A percentile compares a stretch with the other conserved stretches of the same genome.
Conservation (phyloP, 2,113 vertebrate genomes). For the Fregetta grallaria region DNA sequence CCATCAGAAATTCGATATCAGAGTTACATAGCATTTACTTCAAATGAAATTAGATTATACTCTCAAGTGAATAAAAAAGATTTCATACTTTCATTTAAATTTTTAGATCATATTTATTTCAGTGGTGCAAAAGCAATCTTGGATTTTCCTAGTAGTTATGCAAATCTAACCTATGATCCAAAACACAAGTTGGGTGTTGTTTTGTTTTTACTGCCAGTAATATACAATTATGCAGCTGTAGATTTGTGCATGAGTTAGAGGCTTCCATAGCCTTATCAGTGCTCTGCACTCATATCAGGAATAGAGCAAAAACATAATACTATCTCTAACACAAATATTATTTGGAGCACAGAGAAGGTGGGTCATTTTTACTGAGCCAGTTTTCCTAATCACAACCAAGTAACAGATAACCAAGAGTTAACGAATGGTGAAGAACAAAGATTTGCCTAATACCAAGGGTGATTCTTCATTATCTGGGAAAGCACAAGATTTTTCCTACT, state of each 20-base stretch:
- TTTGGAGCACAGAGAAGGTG: neutral
- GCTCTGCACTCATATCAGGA: neutral
- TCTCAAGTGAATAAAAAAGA: neutral
- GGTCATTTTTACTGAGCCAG: neutral
- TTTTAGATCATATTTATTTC: neutral
- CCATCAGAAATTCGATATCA: neutral
- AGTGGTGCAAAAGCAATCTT: neutral
- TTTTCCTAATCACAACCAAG: neutral
- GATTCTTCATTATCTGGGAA: neutral
- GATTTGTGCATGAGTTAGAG: neutral
- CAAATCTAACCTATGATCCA: neutral
- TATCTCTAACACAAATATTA: neutral
- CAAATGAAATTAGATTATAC: neutral
- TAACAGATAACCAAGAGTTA: neutral
- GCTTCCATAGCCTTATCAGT: neutral
- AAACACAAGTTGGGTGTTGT: neutral
- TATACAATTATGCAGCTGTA: neutral
- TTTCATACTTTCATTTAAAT: neutral
- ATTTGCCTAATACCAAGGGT: neutral
- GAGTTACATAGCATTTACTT: neutral
- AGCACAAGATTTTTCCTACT: neutral
- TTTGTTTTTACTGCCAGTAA: neutral
- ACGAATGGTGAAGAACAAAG: neutral
- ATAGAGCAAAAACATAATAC: neutral
- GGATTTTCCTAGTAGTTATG: neutral